A percentile compares a stretch with the other conserved stretches of the same genome.
phyloP scores from a whole-genome alignment of 1,140 invertebrate species.

The Trialeurodes vaporariorum region DNA sequence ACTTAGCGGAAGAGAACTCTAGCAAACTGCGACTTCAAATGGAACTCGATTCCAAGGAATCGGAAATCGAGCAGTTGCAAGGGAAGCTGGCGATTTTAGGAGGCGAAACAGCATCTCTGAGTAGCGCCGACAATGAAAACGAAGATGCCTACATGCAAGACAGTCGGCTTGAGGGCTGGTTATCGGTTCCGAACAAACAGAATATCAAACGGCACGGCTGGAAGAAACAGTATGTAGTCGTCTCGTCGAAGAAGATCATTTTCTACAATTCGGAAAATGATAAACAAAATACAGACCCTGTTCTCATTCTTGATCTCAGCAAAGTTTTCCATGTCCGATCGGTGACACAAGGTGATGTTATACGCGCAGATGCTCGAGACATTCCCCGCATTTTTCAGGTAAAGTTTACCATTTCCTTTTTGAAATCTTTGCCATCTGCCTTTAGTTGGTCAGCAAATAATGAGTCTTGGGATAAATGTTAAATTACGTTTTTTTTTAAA shows the following conservation, averaged over 20 bases:
- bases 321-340: slow-evolving; percentile 98
- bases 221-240: slow-evolving; percentile 95
- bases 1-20: slow-evolving; percentile 54
- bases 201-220: slow-evolving; percentile 92
- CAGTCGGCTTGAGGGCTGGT: slow-evolving; percentile 84
- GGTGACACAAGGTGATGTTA: slow-evolving; percentile 97
- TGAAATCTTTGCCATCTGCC: too few relatives aligned
- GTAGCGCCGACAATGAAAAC: slow-evolving; percentile 76
- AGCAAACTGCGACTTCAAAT: slow-evolving; percentile 70
- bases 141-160: slow-evolving; percentile 52
- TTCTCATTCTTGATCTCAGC: slow-evolving; percentile 82
- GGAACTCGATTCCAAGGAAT: slow-evolving; percentile 93
- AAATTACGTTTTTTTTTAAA: too few relatives aligned
- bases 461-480: too few relatives aligned
- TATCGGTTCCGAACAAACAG: slow-evolving; percentile 88
- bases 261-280: slow-evolving; percentile 94
- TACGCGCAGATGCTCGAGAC: slow-evolving; percentile 95
- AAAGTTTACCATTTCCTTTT: too few relatives aligned
- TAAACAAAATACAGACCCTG: slow-evolving; percentile 88
- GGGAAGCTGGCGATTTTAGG: slow-evolving; percentile 62
- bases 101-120: slow-evolving; percentile 79
- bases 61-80: slow-evolving; percentile 85
- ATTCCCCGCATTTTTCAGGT: slow-evolving; percentile 97
- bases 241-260: slow-evolving; percentile 92
- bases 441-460: too few relatives aligned